phyloP scores from a whole-genome alignment of 2,888 invertebrate species.

The Drosophila meridionalis region DNA sequence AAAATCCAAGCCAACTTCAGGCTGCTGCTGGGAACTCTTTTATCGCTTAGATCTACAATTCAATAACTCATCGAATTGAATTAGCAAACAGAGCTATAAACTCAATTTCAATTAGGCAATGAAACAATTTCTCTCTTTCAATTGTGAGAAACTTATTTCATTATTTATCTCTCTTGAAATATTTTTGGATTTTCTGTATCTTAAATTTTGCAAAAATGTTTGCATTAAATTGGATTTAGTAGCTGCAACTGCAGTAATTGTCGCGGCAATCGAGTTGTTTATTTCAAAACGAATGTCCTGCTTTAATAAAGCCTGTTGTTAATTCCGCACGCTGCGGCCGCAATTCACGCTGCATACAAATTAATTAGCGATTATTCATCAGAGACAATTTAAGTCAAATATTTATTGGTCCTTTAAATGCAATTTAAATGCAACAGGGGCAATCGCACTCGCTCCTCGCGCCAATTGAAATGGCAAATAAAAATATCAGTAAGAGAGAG shows the following conservation, averaged over 20 bases:
- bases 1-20: not conserved
- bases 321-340: not conserved
- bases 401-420: slow-evolving; percentile 36
- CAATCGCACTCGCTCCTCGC: not conserved
- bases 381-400: slow-evolving; percentile 16
- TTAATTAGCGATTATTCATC: slow-evolving; percentile 38
- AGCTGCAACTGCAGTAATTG: not conserved
- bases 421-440: slow-evolving; percentile 36
- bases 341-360: slow-evolving; percentile 20
- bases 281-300: not conserved
- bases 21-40: not conserved
- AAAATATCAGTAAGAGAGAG: not conserved
- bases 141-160: not conserved
- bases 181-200: not conserved
- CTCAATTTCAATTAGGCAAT: not conserved
- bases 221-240: not conserved
- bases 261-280: not conserved
- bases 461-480: not conserved
- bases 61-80: slow-evolving; percentile 1
- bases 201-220: not conserved
- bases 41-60: not conserved
- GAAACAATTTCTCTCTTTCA: not conserved
- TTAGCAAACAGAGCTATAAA: not conserved
- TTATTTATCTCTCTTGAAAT: not conserved
- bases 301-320: slow-evolving; percentile 3